Base-by-base conservation (phyloP, 2,113 vertebrate species). In the Channa maculata region DNA sequence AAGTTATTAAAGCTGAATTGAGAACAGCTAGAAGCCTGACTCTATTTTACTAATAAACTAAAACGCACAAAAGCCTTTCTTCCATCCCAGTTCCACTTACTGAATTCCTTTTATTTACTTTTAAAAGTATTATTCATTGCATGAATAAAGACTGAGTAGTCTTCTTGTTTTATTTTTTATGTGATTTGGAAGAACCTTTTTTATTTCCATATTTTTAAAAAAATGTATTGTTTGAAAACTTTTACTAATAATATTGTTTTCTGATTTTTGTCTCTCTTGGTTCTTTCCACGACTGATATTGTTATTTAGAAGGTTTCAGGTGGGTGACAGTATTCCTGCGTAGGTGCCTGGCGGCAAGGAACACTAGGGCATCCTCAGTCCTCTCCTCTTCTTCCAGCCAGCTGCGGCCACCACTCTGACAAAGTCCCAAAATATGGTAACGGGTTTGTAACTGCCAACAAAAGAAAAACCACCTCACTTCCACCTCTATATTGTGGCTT, bases 341-440 rank as follows among this genome's bases (percentile, higher is more conserved):
- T 99, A 99, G 98, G 98, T 98, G 97, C 97, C 96, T 96, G 96
- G 96, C 96, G 98, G 97, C 97, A 97, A 96, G 97, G 97, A 98
- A 96, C 97, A 95, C 96, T 99, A 99, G 97, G 96, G 97, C 97
- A 98, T 95, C 97, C 96, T 97, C 97, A 97, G 96, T 96, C 96
- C 96, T 96, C 97, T 96, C 96, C 97, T 98, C 97, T 96, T 98
- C 97, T 98, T 98, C 98, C 97, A 98, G 96, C 97, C 97, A 91
- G 97, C 96, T 96, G 97, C 96, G 96, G 95, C 96, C 96, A 82
- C 95, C 96, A 96, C 92, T 93, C 93, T 94, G 94, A 94, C 96
- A 99, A 97, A 99, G 97, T 98, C 97, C 97, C 97, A 96, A 99
- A 98, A 99, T 99, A 99, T 99, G 98, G 98, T 99, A 99, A 99